Conservation (phyloP, 2,888 invertebrate genomes). For the Eremobia ochroleuca region DNA sequence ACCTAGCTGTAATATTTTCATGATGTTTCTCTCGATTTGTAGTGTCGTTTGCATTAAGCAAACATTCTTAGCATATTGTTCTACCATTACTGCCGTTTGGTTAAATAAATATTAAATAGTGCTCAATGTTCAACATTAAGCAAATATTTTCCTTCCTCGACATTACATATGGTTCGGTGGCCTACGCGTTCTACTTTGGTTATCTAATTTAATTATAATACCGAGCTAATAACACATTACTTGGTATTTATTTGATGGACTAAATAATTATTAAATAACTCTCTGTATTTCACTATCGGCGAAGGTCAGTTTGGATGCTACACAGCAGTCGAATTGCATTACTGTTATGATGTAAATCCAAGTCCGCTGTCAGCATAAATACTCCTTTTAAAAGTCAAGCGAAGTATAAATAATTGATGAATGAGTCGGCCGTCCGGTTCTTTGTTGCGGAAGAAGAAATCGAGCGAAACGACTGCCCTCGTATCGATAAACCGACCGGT, state of each 20-base stretch:
- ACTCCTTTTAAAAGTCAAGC: conserved; percentile 78
- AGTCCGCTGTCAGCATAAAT: conserved; percentile 69
- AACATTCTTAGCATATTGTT: conserved; percentile 70
- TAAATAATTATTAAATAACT: conserved; percentile 5
- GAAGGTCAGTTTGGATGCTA: conserved; percentile 27
- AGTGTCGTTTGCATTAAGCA: conserved; percentile 65
- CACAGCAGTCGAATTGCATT: conserved; percentile 68
- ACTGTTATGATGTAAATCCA: conserved; percentile 75
- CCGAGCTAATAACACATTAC: conserved; percentile 5
- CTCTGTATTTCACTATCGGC: conserved; percentile 13
- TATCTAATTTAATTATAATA: conserved; percentile 29
- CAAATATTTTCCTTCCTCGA: conserved; percentile 59
- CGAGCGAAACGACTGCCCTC: conserved; percentile 79
- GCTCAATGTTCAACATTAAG: conserved; percentile 46
- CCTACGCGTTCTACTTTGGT: conserved; percentile 21
- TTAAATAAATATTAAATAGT: conserved; percentile 56
- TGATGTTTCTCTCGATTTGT: conserved; percentile 68
- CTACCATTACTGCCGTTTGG: conserved; percentile 65
- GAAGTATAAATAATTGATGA: conserved; percentile 84
- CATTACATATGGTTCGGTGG: conserved; percentile 18
- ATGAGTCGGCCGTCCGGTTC: conserved; percentile 74
- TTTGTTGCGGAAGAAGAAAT: conserved; percentile 83
- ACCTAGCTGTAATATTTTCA: conserved; percentile 68
- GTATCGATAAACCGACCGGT: conserved; percentile 80
- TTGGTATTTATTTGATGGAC: not conserved